A percentile compares a stretch with the other conserved stretches of the same genome.
phyloP scores from a whole-genome alignment of 2,113 vertebrate genomes.

The Recurvirostra avosetta region DNA sequence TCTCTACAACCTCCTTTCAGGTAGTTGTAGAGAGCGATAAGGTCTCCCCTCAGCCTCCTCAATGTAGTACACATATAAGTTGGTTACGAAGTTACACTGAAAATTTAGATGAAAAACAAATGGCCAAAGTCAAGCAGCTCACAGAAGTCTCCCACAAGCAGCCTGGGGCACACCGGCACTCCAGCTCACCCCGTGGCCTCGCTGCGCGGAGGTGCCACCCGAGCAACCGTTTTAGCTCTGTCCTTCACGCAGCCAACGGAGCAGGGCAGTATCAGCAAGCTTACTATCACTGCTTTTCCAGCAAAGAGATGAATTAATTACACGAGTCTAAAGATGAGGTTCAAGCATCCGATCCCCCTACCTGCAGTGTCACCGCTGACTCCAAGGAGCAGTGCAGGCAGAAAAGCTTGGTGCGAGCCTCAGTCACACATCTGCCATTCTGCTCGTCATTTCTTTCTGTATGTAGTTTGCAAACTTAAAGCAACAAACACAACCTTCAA shows the following conservation, averaged over 20 bases:
- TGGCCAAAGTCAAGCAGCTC: background rate
- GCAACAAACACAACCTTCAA: background rate
- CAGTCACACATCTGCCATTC: background rate
- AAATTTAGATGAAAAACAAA: conserved; percentile 11
- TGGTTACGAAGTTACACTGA: conserved; percentile 17
- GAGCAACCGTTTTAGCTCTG: background rate
- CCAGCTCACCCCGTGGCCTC: background rate
- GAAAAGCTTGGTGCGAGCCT: background rate
- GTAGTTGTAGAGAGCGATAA: too few species aligned
- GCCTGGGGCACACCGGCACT: background rate
- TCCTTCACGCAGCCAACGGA: accelerated
- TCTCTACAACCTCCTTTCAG: too few species aligned
- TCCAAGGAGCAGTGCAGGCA: background rate
- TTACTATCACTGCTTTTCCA: background rate
- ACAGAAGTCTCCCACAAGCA: background rate
- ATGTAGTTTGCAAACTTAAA: background rate
- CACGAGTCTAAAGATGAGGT: background rate
- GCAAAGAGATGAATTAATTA: background rate
- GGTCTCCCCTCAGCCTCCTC: too few species aligned
- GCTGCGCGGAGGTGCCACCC: accelerated
- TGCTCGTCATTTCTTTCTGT: background rate
- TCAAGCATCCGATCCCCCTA: background rate
- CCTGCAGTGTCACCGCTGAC: background rate
- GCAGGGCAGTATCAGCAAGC: background rate
- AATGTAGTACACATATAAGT: background rate